Conservation (phyloP, 2,888 invertebrate genomes). For the Lasiommata megera region DNA sequence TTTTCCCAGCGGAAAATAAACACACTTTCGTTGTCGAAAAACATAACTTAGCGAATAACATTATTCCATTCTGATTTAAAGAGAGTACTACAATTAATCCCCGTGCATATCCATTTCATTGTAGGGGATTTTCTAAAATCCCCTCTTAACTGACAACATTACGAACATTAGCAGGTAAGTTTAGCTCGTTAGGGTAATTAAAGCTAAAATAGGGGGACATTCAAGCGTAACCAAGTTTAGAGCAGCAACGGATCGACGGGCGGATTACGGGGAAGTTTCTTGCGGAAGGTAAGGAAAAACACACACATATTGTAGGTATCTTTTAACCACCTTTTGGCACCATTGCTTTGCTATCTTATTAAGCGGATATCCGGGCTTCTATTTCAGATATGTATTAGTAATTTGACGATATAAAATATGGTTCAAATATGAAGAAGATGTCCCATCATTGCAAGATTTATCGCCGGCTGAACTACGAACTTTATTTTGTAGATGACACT, state of each 20-base stretch:
- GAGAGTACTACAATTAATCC: neutral
- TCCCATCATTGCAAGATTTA: too few relatives aligned
- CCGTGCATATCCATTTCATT: slow-evolving; percentile 2
- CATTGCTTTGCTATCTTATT: too few relatives aligned
- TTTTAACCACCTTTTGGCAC: too few relatives aligned
- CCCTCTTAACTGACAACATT: slow-evolving; percentile 2
- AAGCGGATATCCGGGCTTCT: too few relatives aligned
- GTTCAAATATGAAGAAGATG: too few relatives aligned
- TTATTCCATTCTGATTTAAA: neutral
- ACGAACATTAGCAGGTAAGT: slow-evolving; percentile 9
- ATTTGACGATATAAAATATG: too few relatives aligned
- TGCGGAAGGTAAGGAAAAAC: neutral
- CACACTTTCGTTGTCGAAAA: too few relatives aligned
- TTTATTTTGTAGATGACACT: too few relatives aligned
- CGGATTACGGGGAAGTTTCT: neutral
- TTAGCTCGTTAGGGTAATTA: slow-evolving; percentile 3
- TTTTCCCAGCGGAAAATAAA: too few relatives aligned
- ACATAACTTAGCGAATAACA: neutral
- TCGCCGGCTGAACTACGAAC: too few relatives aligned
- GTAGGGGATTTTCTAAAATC: neutral
- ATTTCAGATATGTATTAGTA: too few relatives aligned
- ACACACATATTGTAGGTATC: neutral
- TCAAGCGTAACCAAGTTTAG: neutral
- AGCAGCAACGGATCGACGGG: neutral
- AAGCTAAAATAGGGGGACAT: neutral